Conservation (phyloP, 2,797 vertebrate genomes). For the Poliocrania exsul region DNA sequence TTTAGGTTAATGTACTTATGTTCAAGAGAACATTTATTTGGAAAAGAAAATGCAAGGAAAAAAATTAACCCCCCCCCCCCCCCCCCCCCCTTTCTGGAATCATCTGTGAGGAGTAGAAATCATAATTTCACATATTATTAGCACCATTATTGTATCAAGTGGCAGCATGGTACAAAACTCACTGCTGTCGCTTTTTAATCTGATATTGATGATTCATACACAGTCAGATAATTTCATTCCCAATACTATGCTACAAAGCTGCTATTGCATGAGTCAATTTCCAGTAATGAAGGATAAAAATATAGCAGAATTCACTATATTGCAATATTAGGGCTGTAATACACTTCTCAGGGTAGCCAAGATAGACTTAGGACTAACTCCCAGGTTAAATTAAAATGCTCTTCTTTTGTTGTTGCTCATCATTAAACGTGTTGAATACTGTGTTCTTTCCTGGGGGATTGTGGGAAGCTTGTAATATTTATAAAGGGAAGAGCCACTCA, state of each 20-base stretch:
- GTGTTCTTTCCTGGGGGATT: slow-evolving; percentile 75
- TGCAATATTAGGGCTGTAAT: background rate
- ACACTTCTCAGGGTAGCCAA: background rate
- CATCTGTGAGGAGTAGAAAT: background rate
- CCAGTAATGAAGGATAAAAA: slow-evolving; percentile 41
- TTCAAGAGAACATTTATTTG: background rate
- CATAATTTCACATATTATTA: background rate
- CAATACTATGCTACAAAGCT: background rate
- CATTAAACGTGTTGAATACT: slow-evolving; percentile 70
- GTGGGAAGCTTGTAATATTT: slow-evolving; percentile 79
- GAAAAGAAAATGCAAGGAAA: background rate
- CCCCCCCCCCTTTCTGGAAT: background rate
- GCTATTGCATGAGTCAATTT: slow-evolving; percentile 15
- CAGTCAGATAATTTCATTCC: slow-evolving; percentile 25
- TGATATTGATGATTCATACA: slow-evolving; percentile 26
- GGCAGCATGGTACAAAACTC: background rate
- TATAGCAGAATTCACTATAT: background rate
- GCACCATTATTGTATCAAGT: background rate
- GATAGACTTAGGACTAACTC: slow-evolving; percentile 11
- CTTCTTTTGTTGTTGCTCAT: slow-evolving; percentile 64
- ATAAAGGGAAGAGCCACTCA: slow-evolving; percentile 77
- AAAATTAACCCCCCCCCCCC: rapidly evolving
- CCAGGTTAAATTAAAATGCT: slow-evolving; percentile 70
- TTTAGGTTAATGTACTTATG: background rate
- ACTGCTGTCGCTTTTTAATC: background rate